Evolutionary conservation across 1,140 invertebrate species (phyloP).

Genomic region (Thalassaphorura encarpata): DNA sequence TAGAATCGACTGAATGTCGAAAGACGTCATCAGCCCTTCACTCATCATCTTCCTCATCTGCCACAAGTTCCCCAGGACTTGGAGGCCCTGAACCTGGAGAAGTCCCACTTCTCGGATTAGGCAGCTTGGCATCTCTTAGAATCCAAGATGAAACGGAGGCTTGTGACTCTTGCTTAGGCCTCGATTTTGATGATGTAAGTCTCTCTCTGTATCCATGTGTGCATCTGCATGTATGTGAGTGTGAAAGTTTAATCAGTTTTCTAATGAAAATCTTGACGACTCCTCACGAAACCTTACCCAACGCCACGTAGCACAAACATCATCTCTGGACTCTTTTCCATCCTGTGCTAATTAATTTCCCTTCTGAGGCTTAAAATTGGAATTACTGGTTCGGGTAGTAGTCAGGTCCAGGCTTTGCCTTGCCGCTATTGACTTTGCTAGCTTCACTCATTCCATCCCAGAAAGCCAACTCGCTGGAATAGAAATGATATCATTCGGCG

Average conservation of each 20-base stretch:
- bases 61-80: slow-evolving; percentile 26
- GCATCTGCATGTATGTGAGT: too few species aligned
- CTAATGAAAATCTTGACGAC: too few species aligned
- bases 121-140: slow-evolving; percentile 38
- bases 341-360: neutral
- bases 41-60: slow-evolving; percentile 7
- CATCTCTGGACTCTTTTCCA: neutral
- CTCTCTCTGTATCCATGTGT: too few species aligned
- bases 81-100: slow-evolving; percentile 35
- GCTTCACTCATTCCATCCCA: too few species aligned
- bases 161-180: slow-evolving; percentile 41
- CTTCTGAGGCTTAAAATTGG: neutral
- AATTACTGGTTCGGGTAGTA: neutral
- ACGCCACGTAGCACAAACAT: too few species aligned
- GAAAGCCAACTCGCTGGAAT: too few species aligned
- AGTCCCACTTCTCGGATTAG: slow-evolving; percentile 40
- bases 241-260: too few species aligned
- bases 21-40: slow-evolving; percentile 34
- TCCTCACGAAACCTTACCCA: too few species aligned
- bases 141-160: slow-evolving; percentile 38
- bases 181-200: slow-evolving; percentile 30
- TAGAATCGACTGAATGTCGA: slow-evolving; percentile 48
- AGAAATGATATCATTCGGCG: too few species aligned
- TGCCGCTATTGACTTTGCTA: too few species aligned
- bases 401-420: too few species aligned